Percentiles rank a stretch among this genome's conserved stretches.
Evolutionary conservation across 1,140 invertebrate species (phyloP).

Genomic region (Elymnias hypermnestra): DNA sequence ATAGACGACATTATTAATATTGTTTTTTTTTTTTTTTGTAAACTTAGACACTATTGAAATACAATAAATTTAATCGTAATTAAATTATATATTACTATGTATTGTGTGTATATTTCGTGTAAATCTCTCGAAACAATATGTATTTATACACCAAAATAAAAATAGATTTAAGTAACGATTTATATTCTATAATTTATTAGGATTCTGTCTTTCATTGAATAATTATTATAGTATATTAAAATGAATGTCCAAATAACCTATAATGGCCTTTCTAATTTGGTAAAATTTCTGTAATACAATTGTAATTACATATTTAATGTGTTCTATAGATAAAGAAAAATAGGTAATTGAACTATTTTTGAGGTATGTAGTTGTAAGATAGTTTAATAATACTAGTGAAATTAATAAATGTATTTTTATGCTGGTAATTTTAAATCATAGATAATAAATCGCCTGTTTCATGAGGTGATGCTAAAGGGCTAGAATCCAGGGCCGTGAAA

Average conservation of each 20-base stretch:
- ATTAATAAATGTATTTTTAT: too few species aligned
- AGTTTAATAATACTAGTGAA: too few species aligned
- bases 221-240: conserved; percentile 7
- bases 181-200: conserved; percentile 12
- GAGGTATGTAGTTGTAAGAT: too few species aligned
- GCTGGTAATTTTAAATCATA: conserved; percentile 5
- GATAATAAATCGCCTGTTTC: background rate
- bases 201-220: conserved; percentile 5
- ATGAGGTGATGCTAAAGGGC: too few species aligned
- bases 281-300: background rate
- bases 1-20: background rate
- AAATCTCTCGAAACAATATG: conserved; percentile 7
- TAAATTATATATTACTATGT: background rate
- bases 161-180: conserved; percentile 16
- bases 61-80: too few species aligned
- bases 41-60: too few species aligned
- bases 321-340: too few species aligned
- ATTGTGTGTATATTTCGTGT: background rate
- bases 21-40: background rate
- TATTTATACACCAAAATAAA: conserved; percentile 23
- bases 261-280: conserved; percentile 18
- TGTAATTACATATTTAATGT: too few species aligned
- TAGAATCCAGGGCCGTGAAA: too few species aligned
- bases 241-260: conserved; percentile 13
- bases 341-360: too few species aligned